Evolutionary conservation across 2,888 invertebrate genomes (phyloP), one percentile per base, ranked within the genome.

Genomic region (Corbicula japonica): DNA sequence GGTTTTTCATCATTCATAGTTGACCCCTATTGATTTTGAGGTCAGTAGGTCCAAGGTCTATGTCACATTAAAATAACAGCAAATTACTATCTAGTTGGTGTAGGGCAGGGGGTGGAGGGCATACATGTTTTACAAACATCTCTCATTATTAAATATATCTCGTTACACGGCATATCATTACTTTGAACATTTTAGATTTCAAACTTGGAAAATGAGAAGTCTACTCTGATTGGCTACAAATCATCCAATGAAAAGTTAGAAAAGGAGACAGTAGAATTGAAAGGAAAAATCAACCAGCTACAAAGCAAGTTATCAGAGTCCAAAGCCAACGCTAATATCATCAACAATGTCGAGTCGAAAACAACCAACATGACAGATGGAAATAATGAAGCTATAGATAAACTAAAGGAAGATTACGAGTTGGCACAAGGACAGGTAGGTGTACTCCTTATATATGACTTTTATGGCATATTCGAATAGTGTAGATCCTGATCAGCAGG

Each of bases 351-450:
- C 3, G 79, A 74, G 4, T 50, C 34, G 46, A 48, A 74, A 8
- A 66, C 50, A 15, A 63, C 32, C 21, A 60, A 38, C 41, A 63
- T 52, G 18, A 58, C 60, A 28, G 71, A 54, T 6, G 68, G 56
- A 12, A 77, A 78, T 28, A 87, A 86, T 72, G 63, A 78, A n/a
- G 61, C 76, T 0, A 76, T 87, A 15, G 61, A 80, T n/a, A 77
- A 84, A 52, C 68, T 89, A 46, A 86, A 84, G 73, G 85, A 88
- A 50, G 91, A 90, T n/a, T 87, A 85, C 48, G 83, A 85, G 21
- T 48, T 80, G 12, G 80, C 84, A n/a, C 69, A 85, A 23, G 77
- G 83, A 54, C 89, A 94, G 92, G 90, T 94, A 35, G 58, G 83
- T 32, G 2, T 34, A 4, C 15, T 52, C 5, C 2, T 10, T 6